Evolutionary conservation across 2,113 vertebrate genomes (phyloP), one percentile per base, ranked within the genome.

Genomic region (Gasterosteus aculeatus): DNA sequence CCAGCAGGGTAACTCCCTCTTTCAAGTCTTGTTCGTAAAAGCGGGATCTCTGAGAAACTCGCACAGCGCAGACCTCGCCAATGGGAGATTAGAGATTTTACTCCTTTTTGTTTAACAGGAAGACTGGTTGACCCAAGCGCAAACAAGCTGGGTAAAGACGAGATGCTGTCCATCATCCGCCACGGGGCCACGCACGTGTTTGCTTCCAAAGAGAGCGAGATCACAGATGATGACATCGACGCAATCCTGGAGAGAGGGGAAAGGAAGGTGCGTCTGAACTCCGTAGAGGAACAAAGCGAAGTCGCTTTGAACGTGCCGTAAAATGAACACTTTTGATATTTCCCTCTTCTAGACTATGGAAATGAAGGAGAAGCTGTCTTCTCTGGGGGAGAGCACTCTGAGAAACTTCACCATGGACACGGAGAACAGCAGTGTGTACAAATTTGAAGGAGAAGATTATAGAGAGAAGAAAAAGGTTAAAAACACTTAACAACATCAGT

Each of bases 361-460:
- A 91, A 95, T 99, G 95, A 98, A 98, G 81, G 97, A 99, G 83
- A 98, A 96, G 69, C 88, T 99, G 85, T 95, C 96, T 29, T 94
- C 94, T 49, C 95, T 99, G 94, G 98, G 97, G 3, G 97, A 99
- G 92, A 95, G 97, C 86, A 95, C 96, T 1, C 94, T 99, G 81
- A 96, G 96, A 88, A 99, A 99, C 92, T 99, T 99, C 82, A 99
- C 97, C 44, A 95, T 99, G 96, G 98, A 99, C 81, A 97, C 97
- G 0, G 98, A 99, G 64, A 97, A 96, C 47, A 98, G 96, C 57
- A 99, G 97, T 2, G 98, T 99, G 42, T 99, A 99, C 91, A 99
- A 96, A 41, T 99, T 99, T 72, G 98, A 99, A 94, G 97, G 98
- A 42, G 98, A 99, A 89, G 98, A 99, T 94, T 99, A 99, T 89